These are phyloP conservation scores for Brachionus sp. DNA, from an alignment of 1,140 invertebrate genomes.

Conservation along the genomic window DNA sequence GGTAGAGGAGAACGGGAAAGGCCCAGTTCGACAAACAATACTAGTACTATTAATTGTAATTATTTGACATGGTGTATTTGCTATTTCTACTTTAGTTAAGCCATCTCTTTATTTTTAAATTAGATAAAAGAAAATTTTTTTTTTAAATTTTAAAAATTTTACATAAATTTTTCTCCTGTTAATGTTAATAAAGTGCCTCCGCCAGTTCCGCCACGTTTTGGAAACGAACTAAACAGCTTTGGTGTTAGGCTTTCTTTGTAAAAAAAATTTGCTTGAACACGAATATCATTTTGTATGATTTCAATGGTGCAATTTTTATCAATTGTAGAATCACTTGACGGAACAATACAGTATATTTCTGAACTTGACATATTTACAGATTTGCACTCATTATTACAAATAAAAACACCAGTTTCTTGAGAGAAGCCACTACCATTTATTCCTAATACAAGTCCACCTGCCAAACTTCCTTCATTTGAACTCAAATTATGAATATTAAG, in stretches of 20 bases:
- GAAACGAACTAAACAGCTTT: conserved; percentile 45
- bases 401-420: background rate
- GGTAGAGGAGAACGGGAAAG: background rate
- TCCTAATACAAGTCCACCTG: background rate
- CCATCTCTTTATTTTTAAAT: background rate
- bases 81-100: conserved; percentile 21
- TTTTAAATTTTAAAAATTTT: conserved; percentile 47
- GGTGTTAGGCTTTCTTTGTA: conserved; percentile 39
- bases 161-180: conserved; percentile 48
- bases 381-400: background rate
- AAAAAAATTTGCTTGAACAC: background rate
- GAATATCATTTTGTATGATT: background rate
- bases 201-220: conserved; percentile 48
- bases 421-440: conserved; percentile 21
- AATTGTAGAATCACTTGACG: background rate
- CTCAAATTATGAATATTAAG: background rate
- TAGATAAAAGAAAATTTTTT: background rate
- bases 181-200: conserved; percentile 49
- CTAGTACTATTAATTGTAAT: background rate
- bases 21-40: conserved; percentile 38
- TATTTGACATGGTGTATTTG: background rate
- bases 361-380: background rate
- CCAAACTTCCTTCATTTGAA: background rate
- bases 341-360: background rate
- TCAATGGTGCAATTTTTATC: background rate